These are phyloP conservation scores for Lepidiolamprologus cunningtoni DNA, from an alignment of 2,113 vertebrate species.

Conservation along the genomic window DNA sequence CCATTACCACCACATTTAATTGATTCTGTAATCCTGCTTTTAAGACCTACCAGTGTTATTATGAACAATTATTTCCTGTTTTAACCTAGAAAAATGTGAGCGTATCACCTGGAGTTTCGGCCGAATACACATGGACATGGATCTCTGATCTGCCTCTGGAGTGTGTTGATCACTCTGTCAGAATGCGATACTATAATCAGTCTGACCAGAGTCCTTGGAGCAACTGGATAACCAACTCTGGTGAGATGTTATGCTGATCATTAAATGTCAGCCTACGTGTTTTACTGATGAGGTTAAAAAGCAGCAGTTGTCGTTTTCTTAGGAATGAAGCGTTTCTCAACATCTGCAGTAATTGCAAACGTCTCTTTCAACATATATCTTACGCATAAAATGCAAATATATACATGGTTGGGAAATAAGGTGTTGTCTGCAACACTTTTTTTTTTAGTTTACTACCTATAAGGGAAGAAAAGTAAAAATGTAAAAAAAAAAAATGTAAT, in stretches of 20 bases:
- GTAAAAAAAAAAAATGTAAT: background rate
- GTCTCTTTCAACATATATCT: background rate
- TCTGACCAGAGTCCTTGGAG: slow-evolving; percentile 40
- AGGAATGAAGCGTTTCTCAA: background rate
- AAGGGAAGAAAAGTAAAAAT: background rate
- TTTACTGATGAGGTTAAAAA: background rate
- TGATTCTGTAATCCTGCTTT: background rate
- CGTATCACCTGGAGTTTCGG: background rate
- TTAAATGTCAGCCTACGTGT: background rate
- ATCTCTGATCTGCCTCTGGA: slow-evolving; percentile 53
- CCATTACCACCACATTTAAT: background rate
- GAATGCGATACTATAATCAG: slow-evolving; percentile 39
- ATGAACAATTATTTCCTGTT: background rate
- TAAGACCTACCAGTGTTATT: background rate
- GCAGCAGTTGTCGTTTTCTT: background rate
- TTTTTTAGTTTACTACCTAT: background rate
- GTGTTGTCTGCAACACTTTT: background rate
- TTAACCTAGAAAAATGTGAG: slow-evolving; percentile 31
- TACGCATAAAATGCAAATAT: background rate
- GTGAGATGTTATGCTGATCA: slow-evolving; percentile 3
- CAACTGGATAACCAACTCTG: slow-evolving; percentile 38
- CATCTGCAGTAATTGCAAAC: background rate
- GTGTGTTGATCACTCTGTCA: slow-evolving; percentile 57
- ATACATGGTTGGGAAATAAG: background rate
- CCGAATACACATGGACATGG: slow-evolving; percentile 37